Percentiles rank a stretch among this genome's conserved stretches.
phyloP scores from a whole-genome alignment of 2,113 vertebrate species.

The Sorex fumeus region DNA sequence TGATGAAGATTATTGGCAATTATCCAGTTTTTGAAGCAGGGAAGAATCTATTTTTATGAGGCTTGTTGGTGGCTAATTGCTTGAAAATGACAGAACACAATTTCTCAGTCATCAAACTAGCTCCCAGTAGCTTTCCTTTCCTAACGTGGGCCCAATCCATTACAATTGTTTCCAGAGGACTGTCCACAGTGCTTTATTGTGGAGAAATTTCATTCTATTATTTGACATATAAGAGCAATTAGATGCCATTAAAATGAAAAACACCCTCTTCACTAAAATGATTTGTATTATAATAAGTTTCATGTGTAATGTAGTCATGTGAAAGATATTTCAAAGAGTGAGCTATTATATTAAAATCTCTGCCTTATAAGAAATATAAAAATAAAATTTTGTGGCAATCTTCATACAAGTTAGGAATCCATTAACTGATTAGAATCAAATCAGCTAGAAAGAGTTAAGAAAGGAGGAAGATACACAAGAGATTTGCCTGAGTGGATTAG shows the following conservation, averaged over 20 bases:
- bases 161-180: constrained; percentile 2
- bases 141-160: neutral
- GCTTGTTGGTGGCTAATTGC: constrained; percentile 18
- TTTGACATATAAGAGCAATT: constrained; percentile 58
- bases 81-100: constrained; percentile 43
- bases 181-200: neutral
- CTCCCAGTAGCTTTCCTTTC: constrained; percentile 33
- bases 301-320: constrained; percentile 32
- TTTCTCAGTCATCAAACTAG: constrained; percentile 27
- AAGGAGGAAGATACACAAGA: neutral
- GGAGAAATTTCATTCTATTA: constrained; percentile 23
- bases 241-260: neutral
- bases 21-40: constrained; percentile 59
- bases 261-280: constrained; percentile 44
- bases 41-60: constrained; percentile 59
- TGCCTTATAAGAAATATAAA: constrained; percentile 59
- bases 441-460: constrained; percentile 50
- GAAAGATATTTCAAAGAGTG: constrained; percentile 63
- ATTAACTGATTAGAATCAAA: constrained; percentile 57
- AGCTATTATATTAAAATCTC: constrained; percentile 62
- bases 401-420: constrained; percentile 39
- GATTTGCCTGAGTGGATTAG: constrained; percentile 34
- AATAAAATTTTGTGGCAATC: constrained; percentile 66
- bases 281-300: constrained; percentile 15
- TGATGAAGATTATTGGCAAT: constrained; percentile 60